Conservation (phyloP, 2,113 vertebrate genomes). For the Colossoma macropomum region DNA sequence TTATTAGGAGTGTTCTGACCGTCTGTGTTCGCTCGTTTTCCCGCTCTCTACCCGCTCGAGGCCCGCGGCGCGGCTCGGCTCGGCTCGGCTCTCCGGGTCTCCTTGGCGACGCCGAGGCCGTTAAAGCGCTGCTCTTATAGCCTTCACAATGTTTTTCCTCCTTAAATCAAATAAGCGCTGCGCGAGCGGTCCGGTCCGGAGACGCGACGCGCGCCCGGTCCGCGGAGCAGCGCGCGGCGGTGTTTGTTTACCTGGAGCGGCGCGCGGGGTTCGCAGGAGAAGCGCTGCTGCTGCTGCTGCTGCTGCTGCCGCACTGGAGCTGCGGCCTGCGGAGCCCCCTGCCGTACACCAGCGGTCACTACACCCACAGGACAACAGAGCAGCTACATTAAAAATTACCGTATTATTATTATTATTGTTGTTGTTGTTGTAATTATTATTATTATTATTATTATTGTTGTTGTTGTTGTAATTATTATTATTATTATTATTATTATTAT, state of each 20-base stretch:
- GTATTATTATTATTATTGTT: no score
- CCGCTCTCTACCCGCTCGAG: background rate
- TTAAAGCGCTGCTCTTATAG: background rate
- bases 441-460: no score
- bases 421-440: no score
- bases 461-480: no score
- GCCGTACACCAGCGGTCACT: background rate
- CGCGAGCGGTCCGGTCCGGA: background rate
- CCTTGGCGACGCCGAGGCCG: background rate
- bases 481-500: no score
- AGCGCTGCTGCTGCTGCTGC: background rate
- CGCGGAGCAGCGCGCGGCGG: background rate
- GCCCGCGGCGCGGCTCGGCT: background rate
- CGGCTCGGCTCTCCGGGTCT: background rate
- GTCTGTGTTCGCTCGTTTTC: no score
- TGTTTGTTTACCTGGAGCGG: conserved; percentile 7
- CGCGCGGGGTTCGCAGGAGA: background rate
- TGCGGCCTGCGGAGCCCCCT: background rate
- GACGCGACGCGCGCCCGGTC: background rate
- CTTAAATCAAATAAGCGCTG: no score
- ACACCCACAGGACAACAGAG: background rate
- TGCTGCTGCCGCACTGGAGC: background rate
- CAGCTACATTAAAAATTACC: no score
- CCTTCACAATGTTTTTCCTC: background rate
- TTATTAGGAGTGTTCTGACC: background rate